Base-by-base conservation (phyloP, 2,888 invertebrate species). In the Pristionchus maxplancki region DNA sequence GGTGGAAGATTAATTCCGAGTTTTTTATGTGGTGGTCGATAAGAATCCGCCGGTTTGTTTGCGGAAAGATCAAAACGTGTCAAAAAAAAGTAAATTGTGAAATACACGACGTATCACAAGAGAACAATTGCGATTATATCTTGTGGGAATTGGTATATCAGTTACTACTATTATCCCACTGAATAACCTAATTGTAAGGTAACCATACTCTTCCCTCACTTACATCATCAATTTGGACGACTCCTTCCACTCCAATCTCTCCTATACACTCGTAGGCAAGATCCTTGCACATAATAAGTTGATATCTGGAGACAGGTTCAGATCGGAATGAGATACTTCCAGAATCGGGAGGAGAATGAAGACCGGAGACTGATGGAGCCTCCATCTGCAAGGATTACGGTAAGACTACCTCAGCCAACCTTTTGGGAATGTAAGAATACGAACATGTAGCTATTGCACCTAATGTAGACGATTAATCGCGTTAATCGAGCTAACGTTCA, bases 141-240 rank as follows among this genome's bases (percentile, higher is more conserved):
- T 8, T 58, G 9, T 0, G 24, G n/a, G 2, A 58, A 58, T 9
- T 17, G 53, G 53, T 3, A 53, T 53, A 53, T 17, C 15, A 17
- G 20, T 53, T 3, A 15, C n/a, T 64, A 64, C 58, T 17, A 62
- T 62, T 1, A 62, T 37, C 17, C 71, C n/a, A 1, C 37, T 71
- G 1, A 37, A 37, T 5, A 37, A 34, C n/a, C n/a, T n/a, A n/a
- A n/a, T n/a, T n/a, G n/a, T n/a, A n/a, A n/a, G n/a, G n/a, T n/a
- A n/a, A n/a, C 37, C 5, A 37, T 37, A 71, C 37, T 40, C 20
- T 8, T 40, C 28, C 31, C 64, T 8, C 1, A 89, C 92, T 85
- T 53, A 93, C 93, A 92, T 93, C 93, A n/a, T 92, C 89, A 89
- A 93, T 93, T 81, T 93, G 93, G 15, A 91, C 92, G 82, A 90